Base-by-base conservation (phyloP, 2,888 invertebrate species). In the Sipunculus nudus region DNA sequence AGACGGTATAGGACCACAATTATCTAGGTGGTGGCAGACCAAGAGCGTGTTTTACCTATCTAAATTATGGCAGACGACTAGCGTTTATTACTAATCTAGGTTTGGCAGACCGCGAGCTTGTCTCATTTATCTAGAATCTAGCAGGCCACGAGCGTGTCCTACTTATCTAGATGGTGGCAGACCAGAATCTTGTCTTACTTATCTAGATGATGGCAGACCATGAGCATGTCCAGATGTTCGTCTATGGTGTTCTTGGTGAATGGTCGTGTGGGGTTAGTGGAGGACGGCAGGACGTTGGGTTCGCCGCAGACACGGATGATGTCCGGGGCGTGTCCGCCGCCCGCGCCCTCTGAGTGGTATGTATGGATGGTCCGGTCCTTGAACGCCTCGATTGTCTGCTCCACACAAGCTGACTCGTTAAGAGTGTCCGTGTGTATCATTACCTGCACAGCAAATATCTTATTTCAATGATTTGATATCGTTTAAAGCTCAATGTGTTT, bases 291-390 rank as follows among this genome's bases (percentile, higher is more conserved):
- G 6, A 80, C 77, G 50, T 77, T 75, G 10, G 64, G 61, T 48
- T 75, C 75, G 8, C 77, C 73, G 50, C 77, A 77, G 8, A 81
- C 78, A 19, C 71, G 63, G 28, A 80, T 74, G 45, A 77, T 78
- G 47, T 77, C 77, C 3, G 81, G 81, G 8, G 81, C 80, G 59
- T 81, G 81, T 0, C 81, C 81, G 1, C 80, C 81, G 5, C 81
- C 81, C 1, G 81, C 81, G 3, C 81, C 81, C 60, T 81, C 81
- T 4, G 78, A 75, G 62, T 81, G 81, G 59, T 81, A 81, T 2
- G 79, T 75, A 58, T 81, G 81, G 38, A 81, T 79, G 16, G 76
- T 72, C 6, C 81, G 70, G 2, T 78, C 78, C 21, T 68, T 67
- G 54, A 81, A 77, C 0, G 80, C 71, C 28, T 73, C 74, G 16